Evolutionary conservation across 2,113 vertebrate species (phyloP).

Genomic region (Leptocoma aspasia): DNA sequence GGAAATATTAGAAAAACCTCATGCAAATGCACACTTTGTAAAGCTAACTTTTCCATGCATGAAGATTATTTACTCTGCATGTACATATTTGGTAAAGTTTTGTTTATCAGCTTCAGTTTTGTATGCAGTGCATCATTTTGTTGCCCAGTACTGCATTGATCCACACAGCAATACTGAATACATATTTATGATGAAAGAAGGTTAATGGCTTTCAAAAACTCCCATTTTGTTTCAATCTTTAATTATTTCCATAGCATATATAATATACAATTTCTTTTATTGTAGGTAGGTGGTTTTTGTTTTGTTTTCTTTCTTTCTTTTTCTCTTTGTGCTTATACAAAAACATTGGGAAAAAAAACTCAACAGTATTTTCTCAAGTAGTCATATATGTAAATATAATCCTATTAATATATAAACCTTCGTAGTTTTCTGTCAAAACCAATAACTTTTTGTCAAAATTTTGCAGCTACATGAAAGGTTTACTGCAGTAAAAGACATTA

Average conservation of each 20-base stretch:
- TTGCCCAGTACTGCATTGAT: not conserved
- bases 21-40: not conserved
- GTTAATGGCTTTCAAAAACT: not conserved
- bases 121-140: not conserved
- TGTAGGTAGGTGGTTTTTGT: rapidly evolving
- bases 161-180: not conserved
- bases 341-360: not conserved
- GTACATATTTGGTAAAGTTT: not conserved
- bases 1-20: not conserved
- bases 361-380: not conserved
- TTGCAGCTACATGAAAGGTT: not conserved
- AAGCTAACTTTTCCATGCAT: not conserved
- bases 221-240: not conserved
- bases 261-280: not conserved
- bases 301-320: not conserved
- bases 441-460: not conserved
- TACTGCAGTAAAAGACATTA: not conserved
- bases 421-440: not conserved
- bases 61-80: not conserved
- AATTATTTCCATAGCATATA: not conserved
- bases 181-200: not conserved
- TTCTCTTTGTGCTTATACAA: not conserved
- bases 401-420: not conserved
- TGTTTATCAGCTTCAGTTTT: not conserved
- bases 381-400: not conserved